Evolutionary conservation across 2,888 invertebrate species (phyloP).

Genomic region (Ectemnius cavifrons): DNA sequence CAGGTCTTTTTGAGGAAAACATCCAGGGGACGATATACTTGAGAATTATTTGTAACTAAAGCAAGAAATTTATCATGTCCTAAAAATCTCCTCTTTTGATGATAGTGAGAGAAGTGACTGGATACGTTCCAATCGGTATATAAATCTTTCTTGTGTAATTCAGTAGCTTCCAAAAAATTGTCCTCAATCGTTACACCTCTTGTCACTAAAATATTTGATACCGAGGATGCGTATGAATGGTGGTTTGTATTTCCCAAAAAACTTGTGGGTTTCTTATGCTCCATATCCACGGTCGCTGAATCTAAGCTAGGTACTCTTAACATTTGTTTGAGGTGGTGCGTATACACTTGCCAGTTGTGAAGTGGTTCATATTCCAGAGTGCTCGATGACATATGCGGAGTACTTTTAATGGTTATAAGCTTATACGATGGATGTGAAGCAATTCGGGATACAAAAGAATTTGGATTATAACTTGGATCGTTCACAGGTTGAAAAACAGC

Average conservation of each 20-base stretch:
- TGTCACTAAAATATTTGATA: constrained; percentile 77
- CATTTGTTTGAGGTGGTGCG: constrained; percentile 70
- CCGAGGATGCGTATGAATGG: constrained; percentile 53
- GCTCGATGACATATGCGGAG: constrained; percentile 72
- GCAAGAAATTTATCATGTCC: constrained; percentile 77
- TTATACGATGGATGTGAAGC: constrained; percentile 79
- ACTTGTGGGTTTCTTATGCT: constrained; percentile 59
- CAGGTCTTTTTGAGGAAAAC: constrained; percentile 77
- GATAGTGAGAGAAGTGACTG: constrained; percentile 73
- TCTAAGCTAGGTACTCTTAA: constrained; percentile 59
- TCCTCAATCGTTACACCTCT: constrained; percentile 69
- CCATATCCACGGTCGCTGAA: constrained; percentile 55
- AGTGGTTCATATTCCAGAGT: constrained; percentile 71
- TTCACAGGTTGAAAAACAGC: constrained; percentile 78
- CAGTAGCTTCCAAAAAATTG: constrained; percentile 61
- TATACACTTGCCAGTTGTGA: constrained; percentile 75
- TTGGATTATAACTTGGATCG: constrained; percentile 60
- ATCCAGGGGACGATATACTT: constrained; percentile 74
- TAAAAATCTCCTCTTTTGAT: constrained; percentile 74
- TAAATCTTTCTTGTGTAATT: constrained; percentile 71
- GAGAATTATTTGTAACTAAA: constrained; percentile 78
- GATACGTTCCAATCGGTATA: constrained; percentile 76
- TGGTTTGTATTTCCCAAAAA: constrained; percentile 18
- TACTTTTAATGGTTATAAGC: constrained; percentile 77
- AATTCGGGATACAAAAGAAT: constrained; percentile 73